These are phyloP conservation scores for Dendrolimus punctatus DNA, from an alignment of 1,140 invertebrate species.

Conservation along the genomic window DNA sequence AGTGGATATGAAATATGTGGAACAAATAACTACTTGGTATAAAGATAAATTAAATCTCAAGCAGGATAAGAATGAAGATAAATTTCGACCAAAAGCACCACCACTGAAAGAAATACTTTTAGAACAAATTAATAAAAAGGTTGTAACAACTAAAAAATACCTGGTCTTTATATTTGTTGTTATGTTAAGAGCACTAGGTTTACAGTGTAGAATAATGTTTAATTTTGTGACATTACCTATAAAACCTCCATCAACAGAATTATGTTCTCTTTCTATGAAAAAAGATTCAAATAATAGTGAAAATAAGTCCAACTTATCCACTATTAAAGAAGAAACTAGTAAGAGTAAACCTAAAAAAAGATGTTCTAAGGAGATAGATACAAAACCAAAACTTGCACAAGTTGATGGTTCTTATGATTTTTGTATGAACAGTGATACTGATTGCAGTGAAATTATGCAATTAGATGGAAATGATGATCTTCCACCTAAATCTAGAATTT, in stretches of 20 bases:
- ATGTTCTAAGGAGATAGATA: slow-evolving; percentile 19
- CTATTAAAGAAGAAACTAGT: slow-evolving; percentile 16
- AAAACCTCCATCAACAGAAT: slow-evolving; percentile 73
- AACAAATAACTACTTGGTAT: slow-evolving; percentile 86
- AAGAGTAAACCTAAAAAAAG: slow-evolving; percentile 17
- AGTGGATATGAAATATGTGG: slow-evolving; percentile 81
- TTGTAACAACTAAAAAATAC: slow-evolving; percentile 77
- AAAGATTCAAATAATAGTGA: slow-evolving; percentile 22
- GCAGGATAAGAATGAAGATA: slow-evolving; percentile 66
- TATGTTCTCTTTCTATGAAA: slow-evolving; percentile 74
- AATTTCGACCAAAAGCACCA: slow-evolving; percentile 57
- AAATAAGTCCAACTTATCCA: slow-evolving; percentile 16
- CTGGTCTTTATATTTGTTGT: slow-evolving; percentile 83
- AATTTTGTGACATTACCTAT: slow-evolving; percentile 77
- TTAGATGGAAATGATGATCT: slow-evolving; percentile 18
- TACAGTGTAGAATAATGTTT: slow-evolving; percentile 86
- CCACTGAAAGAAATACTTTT: slow-evolving; percentile 70
- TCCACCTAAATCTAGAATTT: slow-evolving; percentile 16
- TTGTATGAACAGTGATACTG: slow-evolving; percentile 12
- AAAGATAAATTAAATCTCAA: slow-evolving; percentile 74
- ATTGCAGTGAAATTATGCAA: slow-evolving; percentile 8
- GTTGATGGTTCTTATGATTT: slow-evolving; percentile 73
- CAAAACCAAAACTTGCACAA: slow-evolving; percentile 58
- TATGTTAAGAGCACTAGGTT: slow-evolving; percentile 83
- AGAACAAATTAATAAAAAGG: slow-evolving; percentile 75